Conservation (phyloP, 2,113 vertebrate species). For the Anoplopoma fimbria region DNA sequence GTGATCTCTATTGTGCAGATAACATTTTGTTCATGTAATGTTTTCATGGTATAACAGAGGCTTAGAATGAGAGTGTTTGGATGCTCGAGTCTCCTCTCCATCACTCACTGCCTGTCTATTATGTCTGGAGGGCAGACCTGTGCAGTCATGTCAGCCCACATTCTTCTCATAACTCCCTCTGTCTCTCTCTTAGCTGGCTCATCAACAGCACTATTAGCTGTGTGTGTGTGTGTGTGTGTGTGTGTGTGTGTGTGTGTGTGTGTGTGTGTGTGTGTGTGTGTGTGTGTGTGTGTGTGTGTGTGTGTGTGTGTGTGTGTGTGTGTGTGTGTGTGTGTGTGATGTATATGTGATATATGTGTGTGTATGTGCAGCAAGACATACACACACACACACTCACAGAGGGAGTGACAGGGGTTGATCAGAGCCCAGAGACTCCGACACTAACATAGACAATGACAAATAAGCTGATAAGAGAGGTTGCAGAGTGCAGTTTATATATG, state of each 20-base stretch:
- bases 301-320: no score
- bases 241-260: no score
- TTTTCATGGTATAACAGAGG: not conserved
- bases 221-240: no score
- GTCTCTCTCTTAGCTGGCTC: constrained; percentile 37
- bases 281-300: no score
- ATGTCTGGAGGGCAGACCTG: constrained; percentile 57
- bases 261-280: no score
- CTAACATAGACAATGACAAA: constrained; percentile 38
- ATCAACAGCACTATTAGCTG: constrained; percentile 19
- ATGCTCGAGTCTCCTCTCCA: not conserved
- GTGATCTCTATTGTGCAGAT: not conserved
- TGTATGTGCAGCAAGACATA: constrained; percentile 3
- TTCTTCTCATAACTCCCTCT: constrained; percentile 61
- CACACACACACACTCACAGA: not conserved
- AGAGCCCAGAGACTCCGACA: not conserved
- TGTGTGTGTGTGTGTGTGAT: no score
- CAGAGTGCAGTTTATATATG: constrained; percentile 15
- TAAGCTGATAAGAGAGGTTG: constrained; percentile 28
- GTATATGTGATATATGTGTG: no score
- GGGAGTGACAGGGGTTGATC: constrained; percentile 8
- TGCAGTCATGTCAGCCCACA: constrained; percentile 61
- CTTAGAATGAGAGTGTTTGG: constrained; percentile 3
- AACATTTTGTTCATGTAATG: not conserved
- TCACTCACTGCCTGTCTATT: constrained; percentile 38